Evolutionary conservation across 2,113 vertebrate genomes (phyloP), one percentile per base, ranked within the genome.

Genomic region (Actinemys pallida): DNA sequence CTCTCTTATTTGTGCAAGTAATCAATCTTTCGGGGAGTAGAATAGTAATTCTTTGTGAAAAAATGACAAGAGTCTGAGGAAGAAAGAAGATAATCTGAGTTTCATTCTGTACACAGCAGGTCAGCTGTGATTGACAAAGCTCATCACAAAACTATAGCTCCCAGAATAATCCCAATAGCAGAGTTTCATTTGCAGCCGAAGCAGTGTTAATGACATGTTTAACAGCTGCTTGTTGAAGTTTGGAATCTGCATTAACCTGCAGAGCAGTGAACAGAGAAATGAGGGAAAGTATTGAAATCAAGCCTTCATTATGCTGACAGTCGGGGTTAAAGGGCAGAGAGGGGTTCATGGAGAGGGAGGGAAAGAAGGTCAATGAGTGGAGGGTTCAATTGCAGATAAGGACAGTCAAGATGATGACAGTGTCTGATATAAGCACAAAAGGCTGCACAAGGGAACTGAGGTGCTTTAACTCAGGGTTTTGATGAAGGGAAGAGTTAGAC

Each of bases 181-280:
- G 98, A 98, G 97, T 98, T 98, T 98, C 98, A 98, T 98, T 99
- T 99, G 98, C 98, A 98, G 98, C 98, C 96, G 92, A 97, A 98
- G 98, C 98, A 97, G 98, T 98, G 98, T 98, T 98, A 99, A 99
- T 98, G 98, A 98, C 98, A 99, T 98, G 98, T 99, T 99, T 99
- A 99, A 99, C 98, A 99, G 98, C 98, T 98, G 98, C 99, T 98
- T 98, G 98, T 98, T 99, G 98, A 99, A 98, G 98, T 98, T 98
- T 98, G 98, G 98, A 98, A 99, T 99, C 99, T 98, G 98, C 98
- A 99, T 99, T 99, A 99, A 99, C 98, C 99, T 98, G 96, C 97
- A 97, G 98, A 98, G 98, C 98, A 98, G 97, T 98, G 98, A 98
- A 98, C 97, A 98, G 98, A 98, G 98, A 98, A 98, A 98, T 98